phyloP scores from a whole-genome alignment of 2,888 invertebrate genomes.

The Cordilura impudica region DNA sequence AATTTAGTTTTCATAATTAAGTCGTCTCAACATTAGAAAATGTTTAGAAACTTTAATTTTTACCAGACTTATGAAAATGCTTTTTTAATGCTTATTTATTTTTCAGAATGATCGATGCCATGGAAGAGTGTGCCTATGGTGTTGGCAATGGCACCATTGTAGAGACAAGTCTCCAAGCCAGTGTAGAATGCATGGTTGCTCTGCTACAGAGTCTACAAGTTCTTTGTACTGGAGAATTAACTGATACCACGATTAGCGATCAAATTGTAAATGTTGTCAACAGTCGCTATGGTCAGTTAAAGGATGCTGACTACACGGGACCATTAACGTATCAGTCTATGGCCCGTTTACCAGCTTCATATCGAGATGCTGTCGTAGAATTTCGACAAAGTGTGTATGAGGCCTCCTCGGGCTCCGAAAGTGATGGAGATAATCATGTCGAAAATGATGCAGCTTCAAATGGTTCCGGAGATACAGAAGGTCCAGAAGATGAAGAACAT shows the following conservation, averaged over 20 bases:
- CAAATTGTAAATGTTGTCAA: constrained; percentile 82
- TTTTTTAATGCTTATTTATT: neutral
- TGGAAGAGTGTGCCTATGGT: constrained; percentile 91
- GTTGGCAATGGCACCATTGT: constrained; percentile 84
- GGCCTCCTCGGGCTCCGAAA: constrained; percentile 80
- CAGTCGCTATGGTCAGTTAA: constrained; percentile 82
- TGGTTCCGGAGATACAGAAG: constrained; percentile 84
- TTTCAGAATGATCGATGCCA: constrained; percentile 92
- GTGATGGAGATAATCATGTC: constrained; percentile 86
- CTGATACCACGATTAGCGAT: constrained; percentile 79
- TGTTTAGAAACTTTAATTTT: too few relatives aligned
- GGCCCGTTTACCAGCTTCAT: constrained; percentile 89
- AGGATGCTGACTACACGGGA: constrained; percentile 89
- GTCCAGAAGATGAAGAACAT: constrained; percentile 83
- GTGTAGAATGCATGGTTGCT: constrained; percentile 90
- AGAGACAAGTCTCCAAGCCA: constrained; percentile 86
- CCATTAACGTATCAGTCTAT: constrained; percentile 91
- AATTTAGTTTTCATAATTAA: too few relatives aligned
- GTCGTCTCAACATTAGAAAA: too few relatives aligned
- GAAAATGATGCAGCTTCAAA: constrained; percentile 85
- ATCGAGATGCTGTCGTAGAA: constrained; percentile 86
- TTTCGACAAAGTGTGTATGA: constrained; percentile 83
- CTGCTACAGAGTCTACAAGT: constrained; percentile 90
- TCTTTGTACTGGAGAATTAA: constrained; percentile 87
- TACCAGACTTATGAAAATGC: too few relatives aligned